Base-by-base conservation (phyloP, 2,888 invertebrate genomes). In the Thecophora atra region DNA sequence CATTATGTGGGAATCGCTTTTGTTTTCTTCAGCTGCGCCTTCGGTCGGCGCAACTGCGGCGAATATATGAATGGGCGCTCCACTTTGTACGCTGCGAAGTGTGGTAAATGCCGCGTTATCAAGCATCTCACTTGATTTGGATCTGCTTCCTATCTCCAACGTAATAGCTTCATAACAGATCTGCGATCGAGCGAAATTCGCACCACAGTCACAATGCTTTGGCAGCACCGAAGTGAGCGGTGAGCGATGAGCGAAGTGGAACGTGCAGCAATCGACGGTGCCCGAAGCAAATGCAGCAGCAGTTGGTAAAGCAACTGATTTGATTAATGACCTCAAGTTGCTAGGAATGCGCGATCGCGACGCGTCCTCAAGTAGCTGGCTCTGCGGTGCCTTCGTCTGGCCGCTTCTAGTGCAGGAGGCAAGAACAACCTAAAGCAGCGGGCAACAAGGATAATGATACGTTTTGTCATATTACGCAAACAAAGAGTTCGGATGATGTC, bases 91-190 rank as follows among this genome's bases (percentile, higher is more conserved):
- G 19, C 19, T n/a, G 24, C 19, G 44, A 64, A 8, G 65, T 37
- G 47, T 30, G 54, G 15, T 21, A 64, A 24, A 21, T 19, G 70
- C 63, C 66, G 42, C 58, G n/a, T 66, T 73, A 74, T 74, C 73
- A 71, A 74, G 73, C 74, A 74, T 71, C 71, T 71, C 58, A 24
- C 60, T 51, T 63, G 62, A 63, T 64, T 66, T 62, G 17, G 62
- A 28, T 17, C 65, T 19, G 77, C 77, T 77, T 73, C 70, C 78
- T 78, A 81, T 79, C 79, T 73, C 71, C 71, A 73, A 73, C 62
- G 79, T 83, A 84, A 85, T 83, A 82, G 80, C 85, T 85, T 81
- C 83, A 84, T 85, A 83, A 79, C 75, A 65, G 76, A 76, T 79
- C 79, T 77, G 75, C 76, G 78, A 81, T 80, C 81, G 75, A 75